These are phyloP conservation scores for Montipora efflorescens DNA, from an alignment of 64 coral and sea anemone genomes.

Conservation along the genomic window DNA sequence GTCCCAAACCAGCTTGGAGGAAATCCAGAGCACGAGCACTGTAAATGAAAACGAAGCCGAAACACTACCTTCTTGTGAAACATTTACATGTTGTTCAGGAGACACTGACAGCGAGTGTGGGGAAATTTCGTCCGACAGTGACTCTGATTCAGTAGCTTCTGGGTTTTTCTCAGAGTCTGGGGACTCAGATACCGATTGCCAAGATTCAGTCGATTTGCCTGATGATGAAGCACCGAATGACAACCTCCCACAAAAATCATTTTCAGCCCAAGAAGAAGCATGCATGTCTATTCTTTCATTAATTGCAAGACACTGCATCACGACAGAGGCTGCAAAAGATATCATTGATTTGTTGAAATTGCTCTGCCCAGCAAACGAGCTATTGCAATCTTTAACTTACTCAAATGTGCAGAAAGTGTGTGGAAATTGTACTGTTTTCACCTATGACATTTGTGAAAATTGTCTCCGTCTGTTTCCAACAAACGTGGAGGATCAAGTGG, in stretches of 20 bases:
- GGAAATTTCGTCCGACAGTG: background rate
- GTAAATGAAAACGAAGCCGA: background rate
- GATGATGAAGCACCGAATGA: background rate
- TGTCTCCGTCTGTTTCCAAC: background rate
- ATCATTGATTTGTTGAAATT: conserved; percentile 47
- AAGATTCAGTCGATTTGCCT: background rate
- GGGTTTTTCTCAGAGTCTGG: background rate
- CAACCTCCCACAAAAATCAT: background rate
- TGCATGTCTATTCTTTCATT: conserved; percentile 51
- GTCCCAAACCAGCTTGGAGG: background rate
- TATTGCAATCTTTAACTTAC: conserved; percentile 4
- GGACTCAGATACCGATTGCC: background rate
- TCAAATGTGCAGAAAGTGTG: conserved; percentile 34
- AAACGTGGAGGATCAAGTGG: background rate
- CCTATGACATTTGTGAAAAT: conserved; percentile 56
- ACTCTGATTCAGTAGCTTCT: background rate
- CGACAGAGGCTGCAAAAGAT: conserved; percentile 60
- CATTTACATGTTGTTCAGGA: background rate
- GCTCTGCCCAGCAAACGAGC: conserved; percentile 20
- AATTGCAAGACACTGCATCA: conserved; percentile 58
- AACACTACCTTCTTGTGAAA: background rate
- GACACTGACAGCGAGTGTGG: background rate
- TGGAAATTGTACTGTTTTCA: conserved; percentile 36
- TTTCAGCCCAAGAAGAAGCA: conserved; percentile 31
- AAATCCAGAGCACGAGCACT: background rate